Percentiles rank a stretch among this genome's conserved stretches.
Evolutionary conservation across 2,113 vertebrate genomes (phyloP).

Genomic region (Speoplatyrhinus poulsoni): DNA sequence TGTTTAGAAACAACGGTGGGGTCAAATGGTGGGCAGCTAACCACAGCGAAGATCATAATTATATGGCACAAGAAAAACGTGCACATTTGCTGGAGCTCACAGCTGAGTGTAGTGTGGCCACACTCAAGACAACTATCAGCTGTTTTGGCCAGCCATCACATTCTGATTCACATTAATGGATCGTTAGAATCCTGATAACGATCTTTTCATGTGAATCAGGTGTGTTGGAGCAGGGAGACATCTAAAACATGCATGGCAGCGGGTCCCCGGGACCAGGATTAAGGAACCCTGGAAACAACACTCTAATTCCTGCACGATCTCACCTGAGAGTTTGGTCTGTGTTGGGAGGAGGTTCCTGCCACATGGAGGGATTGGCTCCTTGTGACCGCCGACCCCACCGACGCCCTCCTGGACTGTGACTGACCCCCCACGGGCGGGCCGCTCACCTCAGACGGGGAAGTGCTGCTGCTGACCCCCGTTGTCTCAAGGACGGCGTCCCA

Average conservation of each 20-base stretch:
- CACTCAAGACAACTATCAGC: neutral
- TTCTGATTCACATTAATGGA: too few species aligned
- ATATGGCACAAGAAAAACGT: conserved; percentile 24
- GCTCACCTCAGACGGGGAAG: conserved; percentile 73
- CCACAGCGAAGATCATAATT: conserved; percentile 25
- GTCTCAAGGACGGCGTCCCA: conserved; percentile 96
- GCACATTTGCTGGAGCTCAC: conserved; percentile 17
- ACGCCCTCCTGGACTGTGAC: conserved; percentile 73
- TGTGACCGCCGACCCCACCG: conserved; percentile 81
- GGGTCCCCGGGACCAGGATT: too few species aligned
- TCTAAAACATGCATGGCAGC: too few species aligned
- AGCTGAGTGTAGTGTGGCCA: neutral
- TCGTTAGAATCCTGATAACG: too few species aligned
- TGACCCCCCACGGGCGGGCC: conserved; percentile 19
- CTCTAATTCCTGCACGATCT: neutral
- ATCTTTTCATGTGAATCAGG: too few species aligned
- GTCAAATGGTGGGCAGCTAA: conserved; percentile 20
- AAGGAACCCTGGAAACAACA: too few species aligned
- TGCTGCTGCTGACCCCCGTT: conserved; percentile 55
- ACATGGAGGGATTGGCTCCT: conserved; percentile 90
- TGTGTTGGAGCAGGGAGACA: too few species aligned
- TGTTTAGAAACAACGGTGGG: conserved; percentile 9
- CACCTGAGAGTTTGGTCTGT: conserved; percentile 84
- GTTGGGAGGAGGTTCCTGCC: conserved; percentile 68
- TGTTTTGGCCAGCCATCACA: neutral